These are phyloP conservation scores for Homarus americanus DNA, from an alignment of 1,140 invertebrate genomes.

Conservation along the genomic window DNA sequence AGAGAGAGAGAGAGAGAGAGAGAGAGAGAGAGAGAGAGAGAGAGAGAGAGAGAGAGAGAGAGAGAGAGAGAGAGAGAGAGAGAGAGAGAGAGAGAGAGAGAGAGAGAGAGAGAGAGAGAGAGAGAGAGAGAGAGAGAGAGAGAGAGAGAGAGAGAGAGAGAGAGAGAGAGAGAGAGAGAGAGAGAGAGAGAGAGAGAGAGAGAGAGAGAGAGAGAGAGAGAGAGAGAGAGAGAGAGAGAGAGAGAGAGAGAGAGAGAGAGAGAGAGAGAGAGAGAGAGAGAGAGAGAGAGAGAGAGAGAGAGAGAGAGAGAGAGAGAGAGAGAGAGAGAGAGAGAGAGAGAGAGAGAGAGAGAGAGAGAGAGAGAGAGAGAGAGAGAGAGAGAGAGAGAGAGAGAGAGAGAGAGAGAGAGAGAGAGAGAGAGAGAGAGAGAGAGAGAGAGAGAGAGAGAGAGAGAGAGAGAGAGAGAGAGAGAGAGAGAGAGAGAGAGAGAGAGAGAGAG, in stretches of 20 bases:
- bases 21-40: constrained; percentile 34
- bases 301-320: background rate
- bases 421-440: background rate
- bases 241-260: background rate
- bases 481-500: background rate
- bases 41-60: constrained; percentile 14
- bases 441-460: background rate
- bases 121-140: too few species aligned
- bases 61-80: constrained; percentile 5
- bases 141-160: constrained; percentile 5
- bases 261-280: background rate
- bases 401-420: background rate
- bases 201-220: constrained; percentile 22
- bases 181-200: background rate
- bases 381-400: too few species aligned
- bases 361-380: too few species aligned
- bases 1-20: constrained; percentile 6
- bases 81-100: too few species aligned
- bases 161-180: background rate
- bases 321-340: background rate
- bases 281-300: background rate
- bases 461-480: background rate
- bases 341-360: too few species aligned
- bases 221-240: background rate
- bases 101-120: too few species aligned